These are phyloP conservation scores for Neoascia interrupta DNA, from an alignment of 2,888 invertebrate species.

Conservation along the genomic window DNA sequence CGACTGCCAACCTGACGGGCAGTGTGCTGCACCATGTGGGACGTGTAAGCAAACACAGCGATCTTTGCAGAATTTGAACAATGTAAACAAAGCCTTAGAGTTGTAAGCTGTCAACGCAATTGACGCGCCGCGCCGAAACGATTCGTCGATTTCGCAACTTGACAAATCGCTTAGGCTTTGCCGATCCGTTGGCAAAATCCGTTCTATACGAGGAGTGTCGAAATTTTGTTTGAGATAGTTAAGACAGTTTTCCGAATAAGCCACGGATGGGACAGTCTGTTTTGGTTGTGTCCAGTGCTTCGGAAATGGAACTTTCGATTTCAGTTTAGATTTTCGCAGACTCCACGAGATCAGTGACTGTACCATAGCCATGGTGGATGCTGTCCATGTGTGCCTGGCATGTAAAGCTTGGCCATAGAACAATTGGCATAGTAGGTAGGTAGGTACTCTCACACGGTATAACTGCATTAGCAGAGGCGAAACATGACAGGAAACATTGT, in stretches of 20 bases:
- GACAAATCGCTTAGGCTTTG: constrained; percentile 47
- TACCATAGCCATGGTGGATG: background rate
- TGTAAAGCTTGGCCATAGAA: constrained; percentile 34
- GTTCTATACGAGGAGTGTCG: background rate
- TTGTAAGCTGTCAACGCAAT: constrained; percentile 39
- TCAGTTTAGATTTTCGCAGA: constrained; percentile 49
- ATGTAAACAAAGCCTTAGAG: constrained; percentile 44
- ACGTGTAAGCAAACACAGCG: constrained; percentile 17
- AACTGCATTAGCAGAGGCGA: constrained; percentile 57
- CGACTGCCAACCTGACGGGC: constrained; percentile 16
- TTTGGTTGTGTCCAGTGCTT: constrained; percentile 39
- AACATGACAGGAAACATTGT: constrained; percentile 65
- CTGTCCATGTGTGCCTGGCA: too few species aligned
- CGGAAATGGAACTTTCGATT: constrained; percentile 43
- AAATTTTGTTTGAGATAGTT: constrained; percentile 3
- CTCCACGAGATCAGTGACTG: constrained; percentile 1
- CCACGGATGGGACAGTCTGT: constrained; percentile 23
- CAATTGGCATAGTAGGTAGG: constrained; percentile 25
- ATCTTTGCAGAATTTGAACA: constrained; percentile 25
- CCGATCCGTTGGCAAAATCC: background rate
- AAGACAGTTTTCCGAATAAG: background rate
- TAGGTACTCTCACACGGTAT: constrained; percentile 38
- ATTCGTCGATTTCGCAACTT: constrained; percentile 43
- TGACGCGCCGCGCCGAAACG: constrained; percentile 22
- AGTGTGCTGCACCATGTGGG: constrained; percentile 27